phyloP scores from a whole-genome alignment of 1,140 invertebrate genomes.

The Oryzaephilus surinamensis region DNA sequence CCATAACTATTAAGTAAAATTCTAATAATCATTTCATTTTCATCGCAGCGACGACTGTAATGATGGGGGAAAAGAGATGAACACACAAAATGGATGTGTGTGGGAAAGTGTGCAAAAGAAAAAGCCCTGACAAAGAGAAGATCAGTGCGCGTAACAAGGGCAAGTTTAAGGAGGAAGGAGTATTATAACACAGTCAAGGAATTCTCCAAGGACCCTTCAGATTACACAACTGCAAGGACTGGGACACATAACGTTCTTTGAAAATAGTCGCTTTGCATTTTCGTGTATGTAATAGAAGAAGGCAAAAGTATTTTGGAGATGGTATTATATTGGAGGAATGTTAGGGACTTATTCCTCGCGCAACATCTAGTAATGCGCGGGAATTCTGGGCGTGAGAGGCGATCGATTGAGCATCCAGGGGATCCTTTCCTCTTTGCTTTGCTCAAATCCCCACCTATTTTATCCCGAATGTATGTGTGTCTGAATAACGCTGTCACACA shows the following conservation, averaged over 20 bases:
- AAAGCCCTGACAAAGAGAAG: too few species aligned
- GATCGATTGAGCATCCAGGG: conserved; percentile 28
- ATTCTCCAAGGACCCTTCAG: conserved; percentile 20
- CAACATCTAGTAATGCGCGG: conserved; percentile 27
- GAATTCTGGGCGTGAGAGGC: conserved; percentile 34
- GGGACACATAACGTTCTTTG: conserved; percentile 5
- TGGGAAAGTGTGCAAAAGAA: too few species aligned
- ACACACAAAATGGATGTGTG: too few species aligned
- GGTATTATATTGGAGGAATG: background rate
- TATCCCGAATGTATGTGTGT: background rate
- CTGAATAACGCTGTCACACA: conserved; percentile 7
- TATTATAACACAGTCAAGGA: too few species aligned
- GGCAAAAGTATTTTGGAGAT: background rate
- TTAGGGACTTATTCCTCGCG: too few species aligned
- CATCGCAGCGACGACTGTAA: too few species aligned
- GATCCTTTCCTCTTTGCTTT: background rate
- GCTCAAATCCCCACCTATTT: background rate
- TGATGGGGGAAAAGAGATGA: too few species aligned
- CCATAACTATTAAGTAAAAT: too few species aligned
- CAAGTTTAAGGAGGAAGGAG: conserved; percentile 13
- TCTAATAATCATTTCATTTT: too few species aligned
- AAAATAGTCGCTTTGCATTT: too few species aligned
- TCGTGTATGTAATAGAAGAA: conserved; percentile 6
- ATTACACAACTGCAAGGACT: conserved; percentile 20
- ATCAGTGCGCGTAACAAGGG: too few species aligned